These are phyloP conservation scores for Propithecus perrieri DNA, from an alignment of 2,797 vertebrate genomes.

Conservation along the genomic window DNA sequence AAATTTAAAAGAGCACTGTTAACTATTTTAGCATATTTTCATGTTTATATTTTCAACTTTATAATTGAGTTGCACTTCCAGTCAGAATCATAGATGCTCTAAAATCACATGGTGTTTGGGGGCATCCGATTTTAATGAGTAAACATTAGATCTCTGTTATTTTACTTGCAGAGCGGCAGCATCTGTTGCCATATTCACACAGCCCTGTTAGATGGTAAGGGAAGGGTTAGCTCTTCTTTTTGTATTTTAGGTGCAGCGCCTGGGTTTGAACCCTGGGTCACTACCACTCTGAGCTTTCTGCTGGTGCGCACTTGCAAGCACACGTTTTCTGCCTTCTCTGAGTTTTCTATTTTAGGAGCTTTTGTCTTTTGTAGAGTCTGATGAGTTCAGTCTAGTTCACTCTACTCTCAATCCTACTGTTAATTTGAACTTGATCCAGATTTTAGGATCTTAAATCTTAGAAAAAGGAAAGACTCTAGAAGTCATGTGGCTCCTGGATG, in stretches of 20 bases:
- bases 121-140: neutral
- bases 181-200: rapidly evolving
- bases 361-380: neutral
- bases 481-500: neutral
- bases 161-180: neutral
- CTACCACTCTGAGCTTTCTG: rapidly evolving
- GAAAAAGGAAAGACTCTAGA: neutral
- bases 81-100: neutral
- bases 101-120: neutral
- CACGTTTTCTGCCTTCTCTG: neutral
- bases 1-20: constrained; percentile 81
- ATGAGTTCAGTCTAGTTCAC: neutral
- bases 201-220: neutral
- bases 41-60: constrained; percentile 66
- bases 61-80: constrained; percentile 52
- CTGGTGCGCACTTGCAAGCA: too few relatives aligned
- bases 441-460: neutral
- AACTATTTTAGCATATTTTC: constrained; percentile 73
- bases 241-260: neutral
- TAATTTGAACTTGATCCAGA: neutral
- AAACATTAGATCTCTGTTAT: neutral
- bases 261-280: rapidly evolving
- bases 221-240: neutral
- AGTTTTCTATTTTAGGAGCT: neutral
- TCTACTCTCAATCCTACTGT: neutral